Percentiles rank a stretch among this genome's conserved stretches.
These are phyloP conservation scores for Hydrochoerus hydrochaeris DNA, from an alignment of 2,113 vertebrate genomes.

Conservation along the genomic window DNA sequence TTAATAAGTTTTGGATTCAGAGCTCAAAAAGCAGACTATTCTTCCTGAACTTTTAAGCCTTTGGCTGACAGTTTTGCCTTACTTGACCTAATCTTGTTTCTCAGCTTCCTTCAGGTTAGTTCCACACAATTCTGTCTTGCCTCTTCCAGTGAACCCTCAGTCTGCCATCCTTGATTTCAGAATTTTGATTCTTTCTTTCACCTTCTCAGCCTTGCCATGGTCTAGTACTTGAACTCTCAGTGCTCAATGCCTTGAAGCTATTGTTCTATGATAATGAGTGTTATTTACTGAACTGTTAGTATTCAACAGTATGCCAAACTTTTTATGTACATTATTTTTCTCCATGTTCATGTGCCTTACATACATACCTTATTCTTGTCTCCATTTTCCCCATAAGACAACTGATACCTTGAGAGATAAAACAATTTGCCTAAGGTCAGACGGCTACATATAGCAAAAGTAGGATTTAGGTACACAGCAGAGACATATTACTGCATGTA, in stretches of 20 bases:
- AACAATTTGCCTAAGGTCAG: slow-evolving; percentile 45
- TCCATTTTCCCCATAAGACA: slow-evolving; percentile 20
- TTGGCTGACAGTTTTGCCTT: background rate
- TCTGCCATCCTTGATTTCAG: background rate
- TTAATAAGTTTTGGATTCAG: slow-evolving; percentile 45
- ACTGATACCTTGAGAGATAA: slow-evolving; percentile 52
- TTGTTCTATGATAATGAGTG: background rate
- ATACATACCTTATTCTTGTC: slow-evolving; percentile 47
- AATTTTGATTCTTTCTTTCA: background rate
- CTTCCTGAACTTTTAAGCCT: background rate
- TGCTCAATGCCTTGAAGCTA: background rate
- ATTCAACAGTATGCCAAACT: background rate
- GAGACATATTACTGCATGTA: background rate
- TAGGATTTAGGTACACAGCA: slow-evolving; percentile 31
- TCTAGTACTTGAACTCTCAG: background rate
- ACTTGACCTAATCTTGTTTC: background rate
- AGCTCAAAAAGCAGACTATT: background rate
- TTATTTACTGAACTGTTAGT: slow-evolving; percentile 36
- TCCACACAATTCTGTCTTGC: background rate
- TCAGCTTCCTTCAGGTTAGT: background rate
- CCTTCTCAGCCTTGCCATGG: background rate
- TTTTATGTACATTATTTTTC: background rate
- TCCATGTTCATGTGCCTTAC: background rate
- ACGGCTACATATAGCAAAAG: background rate
- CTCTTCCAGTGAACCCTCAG: background rate